These are phyloP conservation scores for Drosophila cracens DNA, from an alignment of 2,888 invertebrate species.

Conservation along the genomic window DNA sequence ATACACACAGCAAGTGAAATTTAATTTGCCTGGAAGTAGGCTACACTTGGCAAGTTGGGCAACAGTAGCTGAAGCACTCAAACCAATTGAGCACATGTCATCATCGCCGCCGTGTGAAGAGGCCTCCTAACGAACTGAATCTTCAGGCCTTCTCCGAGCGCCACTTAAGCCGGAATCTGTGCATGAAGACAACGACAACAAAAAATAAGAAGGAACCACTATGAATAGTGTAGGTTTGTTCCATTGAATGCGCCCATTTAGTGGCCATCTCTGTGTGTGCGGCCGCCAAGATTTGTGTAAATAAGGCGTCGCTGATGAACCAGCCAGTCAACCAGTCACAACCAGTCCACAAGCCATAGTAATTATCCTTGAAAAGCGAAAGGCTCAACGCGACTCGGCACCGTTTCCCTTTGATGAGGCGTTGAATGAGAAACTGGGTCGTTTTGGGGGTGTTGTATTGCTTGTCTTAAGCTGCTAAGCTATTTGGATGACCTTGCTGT, in stretches of 20 bases:
- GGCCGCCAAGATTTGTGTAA: conserved; percentile 70
- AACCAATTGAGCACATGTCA: conserved; percentile 64
- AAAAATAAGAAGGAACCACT: not conserved
- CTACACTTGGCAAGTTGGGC: conserved; percentile 54
- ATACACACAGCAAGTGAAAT: conserved; percentile 29
- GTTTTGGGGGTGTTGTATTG: conserved; percentile 10
- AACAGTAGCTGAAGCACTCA: conserved; percentile 39
- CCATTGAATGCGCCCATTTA: conserved; percentile 65
- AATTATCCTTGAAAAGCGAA: conserved; percentile 52
- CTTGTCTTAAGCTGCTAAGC: conserved; percentile 13
- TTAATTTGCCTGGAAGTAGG: conserved; percentile 71
- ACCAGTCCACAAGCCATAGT: conserved; percentile 12
- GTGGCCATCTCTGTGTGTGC: conserved; percentile 29
- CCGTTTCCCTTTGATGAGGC: conserved; percentile 15
- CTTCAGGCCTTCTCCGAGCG: conserved; percentile 23
- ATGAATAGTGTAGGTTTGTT: not conserved
- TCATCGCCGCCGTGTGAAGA: conserved; percentile 51
- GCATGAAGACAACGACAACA: not conserved
- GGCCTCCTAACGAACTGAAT: conserved; percentile 39
- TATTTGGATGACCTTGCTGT: conserved; percentile 37
- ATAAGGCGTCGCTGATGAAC: conserved; percentile 68
- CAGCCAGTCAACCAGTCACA: conserved; percentile 18
- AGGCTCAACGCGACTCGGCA: conserved; percentile 8
- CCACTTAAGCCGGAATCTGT: conserved; percentile 32
- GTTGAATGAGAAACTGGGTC: conserved; percentile 48